Evolutionary conservation across 92 coral and sea anemone genomes (phyloP).

Genomic region (Diadumene lineata): DNA sequence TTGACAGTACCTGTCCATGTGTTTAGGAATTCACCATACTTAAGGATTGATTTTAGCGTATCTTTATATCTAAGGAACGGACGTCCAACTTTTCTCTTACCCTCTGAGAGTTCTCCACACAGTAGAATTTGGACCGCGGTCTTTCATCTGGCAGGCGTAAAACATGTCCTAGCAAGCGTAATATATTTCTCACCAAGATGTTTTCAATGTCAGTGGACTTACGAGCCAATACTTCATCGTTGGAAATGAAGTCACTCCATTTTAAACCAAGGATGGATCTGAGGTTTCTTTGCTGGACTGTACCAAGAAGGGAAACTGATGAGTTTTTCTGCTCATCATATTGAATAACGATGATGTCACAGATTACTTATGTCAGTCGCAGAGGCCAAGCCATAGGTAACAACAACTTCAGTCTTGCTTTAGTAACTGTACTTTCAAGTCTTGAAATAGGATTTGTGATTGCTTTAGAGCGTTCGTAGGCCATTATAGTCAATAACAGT

Average conservation of each 20-base stretch:
- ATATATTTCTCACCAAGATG: not conserved
- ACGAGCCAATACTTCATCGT: conserved; percentile 13
- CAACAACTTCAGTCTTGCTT: too few species aligned
- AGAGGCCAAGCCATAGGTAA: too few species aligned
- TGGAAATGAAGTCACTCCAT: conserved; percentile 24
- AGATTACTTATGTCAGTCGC: too few species aligned
- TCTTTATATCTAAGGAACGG: conserved; percentile 1
- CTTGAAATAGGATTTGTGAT: too few species aligned
- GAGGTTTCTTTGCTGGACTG: conserved; percentile 8
- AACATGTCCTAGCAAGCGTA: conserved; percentile 8
- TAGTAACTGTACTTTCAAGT: too few species aligned
- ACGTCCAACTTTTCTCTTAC: conserved; percentile 6
- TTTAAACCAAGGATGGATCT: conserved; percentile 22
- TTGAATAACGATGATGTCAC: too few species aligned
- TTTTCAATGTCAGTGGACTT: not conserved
- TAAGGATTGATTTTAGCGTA: not conserved
- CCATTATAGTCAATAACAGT: too few species aligned
- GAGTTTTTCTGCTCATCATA: too few species aligned
- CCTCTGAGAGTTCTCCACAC: not conserved
- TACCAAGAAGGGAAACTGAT: not conserved
- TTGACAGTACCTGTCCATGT: too few species aligned
- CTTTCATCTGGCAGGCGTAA: not conserved
- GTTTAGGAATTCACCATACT: not conserved
- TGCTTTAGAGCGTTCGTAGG: too few species aligned
- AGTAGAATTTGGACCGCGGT: not conserved